Conservation (phyloP, 2,113 vertebrate species). For the Nipponia nippon region DNA sequence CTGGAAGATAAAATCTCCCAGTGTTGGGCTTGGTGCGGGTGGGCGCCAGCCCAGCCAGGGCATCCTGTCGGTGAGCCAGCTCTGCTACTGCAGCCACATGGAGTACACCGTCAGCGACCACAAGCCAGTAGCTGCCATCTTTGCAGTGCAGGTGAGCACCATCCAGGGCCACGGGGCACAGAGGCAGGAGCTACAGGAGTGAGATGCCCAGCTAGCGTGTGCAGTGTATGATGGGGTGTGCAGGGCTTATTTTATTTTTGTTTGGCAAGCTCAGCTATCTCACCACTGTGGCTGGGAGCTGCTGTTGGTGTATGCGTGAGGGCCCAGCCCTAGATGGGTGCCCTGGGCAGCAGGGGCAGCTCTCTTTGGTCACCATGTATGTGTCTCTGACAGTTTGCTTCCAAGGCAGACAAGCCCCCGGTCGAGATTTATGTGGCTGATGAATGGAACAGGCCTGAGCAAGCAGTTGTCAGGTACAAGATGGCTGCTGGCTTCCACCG, state of each 20-base stretch:
- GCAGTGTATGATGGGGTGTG: not conserved
- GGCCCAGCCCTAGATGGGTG: not conserved
- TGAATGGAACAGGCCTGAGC: conserved; percentile 87
- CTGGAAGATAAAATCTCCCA: conserved; percentile 88
- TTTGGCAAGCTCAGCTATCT: not conserved
- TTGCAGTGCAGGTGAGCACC: conserved; percentile 84
- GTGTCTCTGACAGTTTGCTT: conserved; percentile 81
- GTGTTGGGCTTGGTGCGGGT: conserved; percentile 73
- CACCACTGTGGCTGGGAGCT: not conserved
- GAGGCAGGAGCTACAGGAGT: not conserved
- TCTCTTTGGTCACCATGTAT: not conserved
- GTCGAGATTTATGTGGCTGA: conserved; percentile 86
- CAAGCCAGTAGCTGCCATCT: conserved; percentile 92
- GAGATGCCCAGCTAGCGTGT: not conserved
- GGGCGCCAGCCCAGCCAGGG: conserved; percentile 75
- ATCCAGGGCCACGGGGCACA: not conserved
- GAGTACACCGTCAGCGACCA: conserved; percentile 92
- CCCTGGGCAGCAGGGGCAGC: not conserved
- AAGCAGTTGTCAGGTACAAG: conserved; percentile 85
- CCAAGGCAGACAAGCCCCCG: conserved; percentile 80
- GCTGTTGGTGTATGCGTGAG: not conserved
- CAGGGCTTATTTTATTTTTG: not conserved
- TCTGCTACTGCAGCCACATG: conserved; percentile 93
- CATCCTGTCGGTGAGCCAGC: conserved; percentile 83
- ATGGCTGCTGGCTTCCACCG: conserved; percentile 82